Evolutionary conservation across 2,113 vertebrate species (phyloP), one percentile per base, ranked within the genome.

Genomic region (Pseudorhombus dupliciocellatus): DNA sequence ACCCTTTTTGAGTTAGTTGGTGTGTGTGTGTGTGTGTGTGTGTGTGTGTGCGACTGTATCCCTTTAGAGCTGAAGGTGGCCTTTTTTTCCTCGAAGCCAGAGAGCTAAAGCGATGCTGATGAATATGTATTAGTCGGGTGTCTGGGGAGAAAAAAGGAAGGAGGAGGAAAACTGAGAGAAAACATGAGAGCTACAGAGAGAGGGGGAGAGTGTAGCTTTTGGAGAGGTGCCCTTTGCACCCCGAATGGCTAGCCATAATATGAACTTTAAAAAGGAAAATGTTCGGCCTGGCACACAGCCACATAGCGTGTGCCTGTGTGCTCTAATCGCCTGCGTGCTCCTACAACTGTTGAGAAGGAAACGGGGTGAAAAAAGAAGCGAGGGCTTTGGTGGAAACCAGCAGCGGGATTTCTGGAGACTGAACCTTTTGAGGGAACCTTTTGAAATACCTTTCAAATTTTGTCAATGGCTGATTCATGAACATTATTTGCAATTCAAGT

Each of bases 231-330:
- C 86, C 80, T 77, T 73, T 83, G 86, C 72, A 84, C 76, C 79
- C 83, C 59, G 48, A 88, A 91, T 79, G 81, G 70, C 80, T 75
- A 86, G 80, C 80, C 82, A 85, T 90, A 88, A 88, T 84, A 87
- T 86, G 31, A 91, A 86, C 75, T 81, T 76, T 67, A 84, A 81
- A 82, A 87, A 84, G 56, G 72, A 89, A 87, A 87, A 80, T 66
- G 73, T 87, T 78, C 80, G 30, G 60, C 60, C 58, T 85, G 86
- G 88, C 83, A 66, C 31, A 2, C 22, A 18, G 81, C 84, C 70
- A 86, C 66, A 54, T 54, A 87, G 79, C 77, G 67, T 83, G 87
- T 81, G 80, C 59, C 85, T 86, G 51, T 67, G 50, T 66, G 60
- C 77, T 71, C 81, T 78, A 84, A 89, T 88, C 74, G 60, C 66